Evolutionary conservation across 2,797 vertebrate species (phyloP), one percentile per base, ranked within the genome.

Genomic region (Rhinoraja longicauda): DNA sequence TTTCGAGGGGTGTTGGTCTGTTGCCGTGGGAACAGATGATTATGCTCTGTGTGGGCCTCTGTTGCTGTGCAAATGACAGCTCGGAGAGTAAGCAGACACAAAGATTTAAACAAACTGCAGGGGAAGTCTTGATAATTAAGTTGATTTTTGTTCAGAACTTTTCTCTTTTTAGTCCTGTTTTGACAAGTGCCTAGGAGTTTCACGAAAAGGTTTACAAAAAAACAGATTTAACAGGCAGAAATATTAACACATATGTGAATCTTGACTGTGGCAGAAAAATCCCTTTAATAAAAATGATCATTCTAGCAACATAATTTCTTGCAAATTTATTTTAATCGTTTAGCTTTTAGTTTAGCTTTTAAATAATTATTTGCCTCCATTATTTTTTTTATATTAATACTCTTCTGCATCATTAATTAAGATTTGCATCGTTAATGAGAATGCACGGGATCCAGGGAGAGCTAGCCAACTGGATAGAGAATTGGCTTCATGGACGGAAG

Each of bases 151-250:
- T 84, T 88, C 62, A 88, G 32, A 39, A 88, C 36, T 88, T 62
- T 88, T 88, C 67, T 88, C 84, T 36, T 62, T 21, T 67, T 88
- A 88, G 62, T 62, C 32, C 59, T 88, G 84, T 67, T 88, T 88
- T 88, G 84, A 88, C 84, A 88, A 88, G 84, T 4, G 67, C 59
- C 67, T 84, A 32, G n/a, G n/a, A 19, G 2, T 88, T 67, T 88
- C 62, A 88, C 62, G 67, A 8, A 67, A 88, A 88, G 84, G 21
- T 32, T 67, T 67, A 36, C 59, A 88, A 59, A 88, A 88, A 88
- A 32, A 67, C 36, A 32, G 84, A 88, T 88, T 88, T 88, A 88
- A 67, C 88, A 36, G 62, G 59, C 64, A 4, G 59, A 8, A 36
- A 62, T 15, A 67, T 36, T 67, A 67, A 64, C 32, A 9, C n/a